A percentile compares a stretch with the other conserved stretches of the same genome.
These are phyloP conservation scores for Trididemnum nubilum DNA, from an alignment of 23 tunicate genomes.

Conservation along the genomic window DNA sequence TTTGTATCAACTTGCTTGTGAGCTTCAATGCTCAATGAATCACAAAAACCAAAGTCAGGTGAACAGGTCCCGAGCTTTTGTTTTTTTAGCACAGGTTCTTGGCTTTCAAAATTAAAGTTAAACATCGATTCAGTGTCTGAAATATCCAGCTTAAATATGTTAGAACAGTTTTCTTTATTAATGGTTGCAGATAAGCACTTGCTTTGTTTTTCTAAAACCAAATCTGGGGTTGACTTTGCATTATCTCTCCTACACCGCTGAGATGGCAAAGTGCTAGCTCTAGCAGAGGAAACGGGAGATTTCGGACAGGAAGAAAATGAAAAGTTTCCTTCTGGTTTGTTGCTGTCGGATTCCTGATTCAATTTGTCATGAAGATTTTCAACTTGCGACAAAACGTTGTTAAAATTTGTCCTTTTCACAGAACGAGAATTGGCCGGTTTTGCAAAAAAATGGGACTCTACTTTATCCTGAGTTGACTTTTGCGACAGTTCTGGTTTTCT, in stretches of 20 bases:
- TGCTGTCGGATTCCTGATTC: neutral
- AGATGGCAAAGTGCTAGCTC: neutral
- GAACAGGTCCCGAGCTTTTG: neutral
- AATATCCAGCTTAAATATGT: constrained; percentile 3
- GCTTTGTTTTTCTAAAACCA: neutral
- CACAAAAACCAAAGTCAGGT: neutral
- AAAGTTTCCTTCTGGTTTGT: neutral
- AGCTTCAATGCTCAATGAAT: neutral
- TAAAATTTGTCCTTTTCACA: too few relatives aligned
- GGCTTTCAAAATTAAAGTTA: neutral
- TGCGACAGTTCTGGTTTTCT: neutral
- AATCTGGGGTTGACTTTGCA: neutral
- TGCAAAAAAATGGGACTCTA: neutral
- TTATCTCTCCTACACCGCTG: neutral
- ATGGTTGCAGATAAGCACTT: neutral
- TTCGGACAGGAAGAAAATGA: neutral
- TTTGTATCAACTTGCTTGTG: neutral
- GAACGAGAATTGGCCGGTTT: neutral
- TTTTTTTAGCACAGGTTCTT: neutral
- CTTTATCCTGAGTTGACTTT: neutral
- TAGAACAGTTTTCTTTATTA: neutral
- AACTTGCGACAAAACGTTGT: neutral
- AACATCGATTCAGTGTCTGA: constrained; percentile 19
- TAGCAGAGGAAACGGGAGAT: neutral
- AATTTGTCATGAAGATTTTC: neutral